Conservation (phyloP, 2,113 vertebrate species). For the Theristicus caerulescens region DNA sequence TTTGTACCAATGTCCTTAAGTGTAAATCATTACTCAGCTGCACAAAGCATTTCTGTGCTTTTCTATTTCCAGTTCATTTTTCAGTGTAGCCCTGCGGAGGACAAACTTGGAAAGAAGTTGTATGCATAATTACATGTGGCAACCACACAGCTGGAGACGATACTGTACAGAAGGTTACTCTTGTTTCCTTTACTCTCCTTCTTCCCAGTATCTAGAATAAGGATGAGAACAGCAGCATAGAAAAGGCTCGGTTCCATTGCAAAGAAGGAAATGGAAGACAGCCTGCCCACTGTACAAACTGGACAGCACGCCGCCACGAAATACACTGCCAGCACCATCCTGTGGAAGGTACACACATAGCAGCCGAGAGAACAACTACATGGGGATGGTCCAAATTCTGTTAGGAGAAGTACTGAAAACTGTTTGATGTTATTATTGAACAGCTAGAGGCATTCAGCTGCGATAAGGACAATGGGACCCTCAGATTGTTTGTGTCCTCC, state of each 20-base stretch:
- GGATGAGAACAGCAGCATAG: neutral
- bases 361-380: neutral
- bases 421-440: neutral
- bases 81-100: neutral
- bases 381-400: neutral
- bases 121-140: neutral
- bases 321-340: slow-evolving; percentile 11
- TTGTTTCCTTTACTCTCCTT: neutral
- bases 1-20: neutral
- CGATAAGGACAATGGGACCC: neutral
- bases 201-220: neutral
- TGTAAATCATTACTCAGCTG: neutral
- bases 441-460: neutral
- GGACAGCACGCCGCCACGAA: neutral
- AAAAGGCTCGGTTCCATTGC: neutral
- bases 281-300: neutral
- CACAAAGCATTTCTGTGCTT: neutral
- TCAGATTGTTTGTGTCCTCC: neutral
- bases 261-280: neutral
- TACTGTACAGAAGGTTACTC: neutral
- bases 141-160: neutral
- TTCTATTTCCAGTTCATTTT: neutral
- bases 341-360: neutral
- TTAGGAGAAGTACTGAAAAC: neutral
- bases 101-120: neutral